Evolutionary conservation across 2,797 vertebrate species (phyloP).

Genomic region (Coregonus suidteri): DNA sequence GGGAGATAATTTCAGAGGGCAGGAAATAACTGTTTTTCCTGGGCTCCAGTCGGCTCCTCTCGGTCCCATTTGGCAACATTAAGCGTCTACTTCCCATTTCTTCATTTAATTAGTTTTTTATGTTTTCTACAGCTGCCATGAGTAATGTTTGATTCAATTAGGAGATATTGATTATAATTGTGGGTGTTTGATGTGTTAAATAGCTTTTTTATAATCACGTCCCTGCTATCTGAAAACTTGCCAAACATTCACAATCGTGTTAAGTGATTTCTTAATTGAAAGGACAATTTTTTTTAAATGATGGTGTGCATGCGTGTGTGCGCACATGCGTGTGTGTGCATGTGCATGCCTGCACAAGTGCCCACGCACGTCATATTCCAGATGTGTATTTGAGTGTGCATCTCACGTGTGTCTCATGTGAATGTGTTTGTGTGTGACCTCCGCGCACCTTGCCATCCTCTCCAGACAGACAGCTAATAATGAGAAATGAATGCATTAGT

Average conservation of each 20-base stretch:
- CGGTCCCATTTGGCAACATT: constrained; percentile 74
- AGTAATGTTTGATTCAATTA: constrained; percentile 78
- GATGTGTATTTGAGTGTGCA: neutral
- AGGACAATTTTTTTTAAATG: neutral
- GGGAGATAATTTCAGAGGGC: constrained; percentile 76
- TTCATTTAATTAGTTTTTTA: constrained; percentile 77
- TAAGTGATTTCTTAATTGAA: constrained; percentile 11
- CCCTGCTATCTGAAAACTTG: constrained; percentile 60
- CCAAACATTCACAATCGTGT: constrained; percentile 43
- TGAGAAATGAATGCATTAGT: constrained; percentile 72
- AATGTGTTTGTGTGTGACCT: neutral
- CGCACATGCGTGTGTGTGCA: neutral
- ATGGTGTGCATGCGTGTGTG: neutral
- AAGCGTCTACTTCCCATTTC: constrained; percentile 77
- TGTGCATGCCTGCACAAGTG: neutral
- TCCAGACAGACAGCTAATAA: constrained; percentile 62
- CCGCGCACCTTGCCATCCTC: constrained; percentile 16
- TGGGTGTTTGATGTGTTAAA: constrained; percentile 56
- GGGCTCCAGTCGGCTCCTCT: constrained; percentile 54
- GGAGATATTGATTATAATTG: constrained; percentile 70
- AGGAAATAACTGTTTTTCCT: constrained; percentile 66
- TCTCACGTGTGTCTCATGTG: neutral
- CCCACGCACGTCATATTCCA: neutral
- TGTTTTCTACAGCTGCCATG: constrained; percentile 74
- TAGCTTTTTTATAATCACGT: constrained; percentile 65